Conservation (phyloP, 1,140 invertebrate genomes). For the Drosophila sp. region DNA sequence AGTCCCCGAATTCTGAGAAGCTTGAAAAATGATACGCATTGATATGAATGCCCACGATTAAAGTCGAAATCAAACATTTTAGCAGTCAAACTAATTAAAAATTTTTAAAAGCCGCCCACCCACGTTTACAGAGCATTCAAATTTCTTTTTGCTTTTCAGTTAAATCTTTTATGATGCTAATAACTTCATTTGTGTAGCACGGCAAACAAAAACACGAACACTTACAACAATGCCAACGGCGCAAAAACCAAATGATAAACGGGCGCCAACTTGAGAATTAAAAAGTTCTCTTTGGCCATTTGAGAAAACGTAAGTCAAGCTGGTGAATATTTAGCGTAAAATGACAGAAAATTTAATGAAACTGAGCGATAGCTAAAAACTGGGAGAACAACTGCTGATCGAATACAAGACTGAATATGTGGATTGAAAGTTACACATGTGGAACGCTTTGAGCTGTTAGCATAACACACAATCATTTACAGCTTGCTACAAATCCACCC, state of each 20-base stretch:
- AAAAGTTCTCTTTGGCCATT: slow-evolving; percentile 25
- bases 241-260: slow-evolving; percentile 17
- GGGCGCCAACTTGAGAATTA: slow-evolving; percentile 33
- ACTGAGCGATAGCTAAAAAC: slow-evolving; percentile 3
- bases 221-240: slow-evolving; percentile 53
- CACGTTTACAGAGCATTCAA: slow-evolving; percentile 19
- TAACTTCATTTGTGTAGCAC: slow-evolving; percentile 56
- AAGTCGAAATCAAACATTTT: slow-evolving; percentile 50
- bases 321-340: slow-evolving; percentile 15
- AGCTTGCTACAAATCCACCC: slow-evolving; percentile 13
- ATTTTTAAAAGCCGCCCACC: slow-evolving; percentile 47
- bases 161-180: slow-evolving; percentile 4
- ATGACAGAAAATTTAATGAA: slow-evolving; percentile 9
- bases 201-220: slow-evolving; percentile 49
- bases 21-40: slow-evolving; percentile 30
- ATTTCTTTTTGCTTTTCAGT: background rate
- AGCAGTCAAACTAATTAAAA: background rate
- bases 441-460: background rate
- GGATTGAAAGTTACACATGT: slow-evolving; percentile 1
- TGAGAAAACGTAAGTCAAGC: slow-evolving; percentile 56
- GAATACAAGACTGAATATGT: background rate
- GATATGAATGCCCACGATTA: slow-evolving; percentile 54
- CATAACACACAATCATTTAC: background rate
- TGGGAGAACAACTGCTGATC: slow-evolving; percentile 22
- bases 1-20: slow-evolving; percentile 47